These are phyloP conservation scores for Epinotia bilunana DNA, from an alignment of 2,888 invertebrate genomes.

Conservation along the genomic window DNA sequence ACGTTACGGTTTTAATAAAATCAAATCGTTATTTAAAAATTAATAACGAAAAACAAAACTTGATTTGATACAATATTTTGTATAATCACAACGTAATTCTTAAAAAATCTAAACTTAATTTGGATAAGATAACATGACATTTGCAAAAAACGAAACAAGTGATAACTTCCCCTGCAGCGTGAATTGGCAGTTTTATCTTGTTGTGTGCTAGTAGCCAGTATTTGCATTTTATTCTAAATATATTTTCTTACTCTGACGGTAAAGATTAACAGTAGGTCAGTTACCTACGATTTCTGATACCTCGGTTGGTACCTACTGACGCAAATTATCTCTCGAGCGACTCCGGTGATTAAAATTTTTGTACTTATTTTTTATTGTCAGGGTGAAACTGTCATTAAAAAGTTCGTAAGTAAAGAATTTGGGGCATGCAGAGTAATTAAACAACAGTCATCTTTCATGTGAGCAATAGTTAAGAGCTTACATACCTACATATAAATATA, in stretches of 20 bases:
- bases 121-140: not conserved
- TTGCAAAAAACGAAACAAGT: conserved; percentile 8
- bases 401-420: not conserved
- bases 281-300: not conserved
- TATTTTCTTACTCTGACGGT: conserved; percentile 17
- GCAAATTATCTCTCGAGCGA: not conserved
- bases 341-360: not conserved
- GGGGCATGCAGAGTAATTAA: too few species aligned
- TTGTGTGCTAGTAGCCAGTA: conserved; percentile 24
- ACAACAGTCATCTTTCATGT: too few species aligned
- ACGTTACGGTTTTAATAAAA: not conserved
- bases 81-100: not conserved
- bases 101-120: not conserved
- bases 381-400: too few species aligned
- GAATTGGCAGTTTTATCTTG: conserved; percentile 40
- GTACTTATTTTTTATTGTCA: not conserved
- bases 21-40: not conserved
- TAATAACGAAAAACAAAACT: not conserved
- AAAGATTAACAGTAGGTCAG: conserved; percentile 15
- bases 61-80: not conserved
- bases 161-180: conserved; percentile 32
- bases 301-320: not conserved
- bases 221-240: conserved; percentile 44
- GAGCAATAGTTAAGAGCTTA: too few species aligned
- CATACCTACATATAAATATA: too few species aligned